These are phyloP conservation scores for Conger conger DNA, from an alignment of 2,113 vertebrate species.

Conservation along the genomic window DNA sequence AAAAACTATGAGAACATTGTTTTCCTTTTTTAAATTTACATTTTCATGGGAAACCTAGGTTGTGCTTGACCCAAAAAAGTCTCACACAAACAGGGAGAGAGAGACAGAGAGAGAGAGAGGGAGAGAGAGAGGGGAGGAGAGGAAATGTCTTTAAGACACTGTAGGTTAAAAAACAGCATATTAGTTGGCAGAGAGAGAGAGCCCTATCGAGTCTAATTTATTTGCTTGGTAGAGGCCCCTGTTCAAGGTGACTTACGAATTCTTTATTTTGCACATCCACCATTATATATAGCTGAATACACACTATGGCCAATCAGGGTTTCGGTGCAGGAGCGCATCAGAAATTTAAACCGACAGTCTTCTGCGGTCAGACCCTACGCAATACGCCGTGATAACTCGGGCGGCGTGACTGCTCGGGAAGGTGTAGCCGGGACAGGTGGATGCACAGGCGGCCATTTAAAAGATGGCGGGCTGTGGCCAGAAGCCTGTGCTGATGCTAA, in stretches of 20 bases:
- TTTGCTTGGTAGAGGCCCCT: background rate
- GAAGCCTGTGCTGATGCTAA: slow-evolving; percentile 2
- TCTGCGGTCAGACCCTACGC: background rate
- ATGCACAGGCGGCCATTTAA: slow-evolving; percentile 17
- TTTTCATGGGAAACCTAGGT: too few species aligned
- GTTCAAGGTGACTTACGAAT: background rate
- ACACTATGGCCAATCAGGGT: background rate
- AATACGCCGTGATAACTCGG: background rate
- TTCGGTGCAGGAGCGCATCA: background rate
- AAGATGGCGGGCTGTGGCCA: slow-evolving; percentile 3
- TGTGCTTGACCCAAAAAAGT: too few species aligned
- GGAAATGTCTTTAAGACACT: background rate
- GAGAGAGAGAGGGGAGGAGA: too few species aligned
- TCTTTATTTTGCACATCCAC: background rate
- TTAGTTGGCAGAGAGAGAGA: background rate
- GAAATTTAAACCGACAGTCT: background rate
- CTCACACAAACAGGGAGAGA: too few species aligned
- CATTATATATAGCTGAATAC: background rate
- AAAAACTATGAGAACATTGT: background rate
- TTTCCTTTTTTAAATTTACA: too few species aligned
- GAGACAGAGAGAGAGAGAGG: too few species aligned
- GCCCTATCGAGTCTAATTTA: background rate
- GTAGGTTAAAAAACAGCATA: background rate
- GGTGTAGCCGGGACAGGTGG: background rate
- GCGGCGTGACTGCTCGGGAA: background rate